phyloP scores from a whole-genome alignment of 2,113 vertebrate species.

The Coracopsis vasa region DNA sequence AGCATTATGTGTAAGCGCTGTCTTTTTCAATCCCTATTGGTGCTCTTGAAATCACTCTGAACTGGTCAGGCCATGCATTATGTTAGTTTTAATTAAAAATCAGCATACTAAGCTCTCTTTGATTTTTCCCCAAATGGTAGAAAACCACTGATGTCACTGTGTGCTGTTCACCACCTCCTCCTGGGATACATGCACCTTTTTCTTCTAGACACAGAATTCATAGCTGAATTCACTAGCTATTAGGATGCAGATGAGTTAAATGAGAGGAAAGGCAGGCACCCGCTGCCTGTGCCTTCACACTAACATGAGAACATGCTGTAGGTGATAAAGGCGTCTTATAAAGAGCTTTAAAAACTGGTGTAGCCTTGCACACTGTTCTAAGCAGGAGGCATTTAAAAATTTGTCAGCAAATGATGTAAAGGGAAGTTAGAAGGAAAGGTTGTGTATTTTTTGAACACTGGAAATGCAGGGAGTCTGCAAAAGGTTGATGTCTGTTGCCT shows the following conservation, averaged over 20 bases:
- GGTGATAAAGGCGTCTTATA: not conserved
- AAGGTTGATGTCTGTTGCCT: not conserved
- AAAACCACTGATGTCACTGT: not conserved
- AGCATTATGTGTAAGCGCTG: not conserved
- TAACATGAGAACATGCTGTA: not conserved
- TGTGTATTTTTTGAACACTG: not conserved
- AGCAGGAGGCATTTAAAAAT: not conserved
- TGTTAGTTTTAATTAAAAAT: constrained; percentile 1
- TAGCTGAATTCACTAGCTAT: not conserved
- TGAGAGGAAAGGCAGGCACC: not conserved
- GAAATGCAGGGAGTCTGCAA: not conserved
- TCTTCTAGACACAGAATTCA: not conserved
- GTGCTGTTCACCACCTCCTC: not conserved
- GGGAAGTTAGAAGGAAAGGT: not conserved
- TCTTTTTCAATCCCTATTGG: not conserved
- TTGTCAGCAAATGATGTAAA: not conserved
- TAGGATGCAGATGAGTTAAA: not conserved
- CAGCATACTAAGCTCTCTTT: not conserved
- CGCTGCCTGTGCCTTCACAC: not conserved
- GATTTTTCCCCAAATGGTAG: not conserved
- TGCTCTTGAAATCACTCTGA: not conserved
- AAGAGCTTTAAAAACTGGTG: not conserved
- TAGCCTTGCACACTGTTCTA: not conserved
- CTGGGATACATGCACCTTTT: accelerated
- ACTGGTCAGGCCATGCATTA: not conserved